These are phyloP conservation scores for Ips typographus DNA, from an alignment of 1,140 invertebrate species.

Conservation along the genomic window DNA sequence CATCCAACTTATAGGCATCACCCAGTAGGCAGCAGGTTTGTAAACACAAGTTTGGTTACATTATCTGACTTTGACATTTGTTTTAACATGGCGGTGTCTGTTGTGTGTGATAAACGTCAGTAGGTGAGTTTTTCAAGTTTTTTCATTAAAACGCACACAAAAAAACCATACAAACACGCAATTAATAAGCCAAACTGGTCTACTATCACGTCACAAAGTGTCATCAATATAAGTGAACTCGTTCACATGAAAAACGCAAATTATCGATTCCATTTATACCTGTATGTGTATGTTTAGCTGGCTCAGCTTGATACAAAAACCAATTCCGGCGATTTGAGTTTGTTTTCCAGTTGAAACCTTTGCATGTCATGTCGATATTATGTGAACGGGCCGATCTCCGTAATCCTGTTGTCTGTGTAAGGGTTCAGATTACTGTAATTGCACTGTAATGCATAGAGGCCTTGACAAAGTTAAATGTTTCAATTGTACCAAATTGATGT, in stretches of 20 bases:
- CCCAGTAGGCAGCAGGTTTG: conserved; percentile 19
- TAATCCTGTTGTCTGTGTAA: neutral
- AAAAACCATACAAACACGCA: neutral
- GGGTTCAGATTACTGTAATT: conserved; percentile 26
- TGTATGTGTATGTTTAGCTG: conserved; percentile 24
- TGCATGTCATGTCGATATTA: conserved; percentile 22
- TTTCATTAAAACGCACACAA: conserved; percentile 4
- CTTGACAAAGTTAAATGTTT: conserved; percentile 32
- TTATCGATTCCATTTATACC: conserved; percentile 26
- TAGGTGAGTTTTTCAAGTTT: conserved; percentile 32
- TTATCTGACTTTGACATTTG: conserved; percentile 27
- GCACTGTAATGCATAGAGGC: conserved; percentile 8
- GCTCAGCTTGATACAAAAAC: conserved; percentile 12
- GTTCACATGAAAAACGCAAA: conserved; percentile 8
- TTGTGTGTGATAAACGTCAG: conserved; percentile 28
- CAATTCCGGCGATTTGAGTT: conserved; percentile 16
- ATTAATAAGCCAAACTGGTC: neutral
- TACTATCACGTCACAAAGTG: neutral
- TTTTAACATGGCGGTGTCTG: conserved; percentile 37
- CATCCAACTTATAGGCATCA: conserved; percentile 7
- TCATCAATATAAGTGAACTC: neutral
- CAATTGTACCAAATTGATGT: conserved; percentile 29
- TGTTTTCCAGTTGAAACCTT: conserved; percentile 16
- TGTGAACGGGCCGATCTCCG: neutral
- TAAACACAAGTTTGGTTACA: conserved; percentile 35